phyloP scores from a whole-genome alignment of 1,140 invertebrate genomes.

The Diorhabda carinulata region DNA sequence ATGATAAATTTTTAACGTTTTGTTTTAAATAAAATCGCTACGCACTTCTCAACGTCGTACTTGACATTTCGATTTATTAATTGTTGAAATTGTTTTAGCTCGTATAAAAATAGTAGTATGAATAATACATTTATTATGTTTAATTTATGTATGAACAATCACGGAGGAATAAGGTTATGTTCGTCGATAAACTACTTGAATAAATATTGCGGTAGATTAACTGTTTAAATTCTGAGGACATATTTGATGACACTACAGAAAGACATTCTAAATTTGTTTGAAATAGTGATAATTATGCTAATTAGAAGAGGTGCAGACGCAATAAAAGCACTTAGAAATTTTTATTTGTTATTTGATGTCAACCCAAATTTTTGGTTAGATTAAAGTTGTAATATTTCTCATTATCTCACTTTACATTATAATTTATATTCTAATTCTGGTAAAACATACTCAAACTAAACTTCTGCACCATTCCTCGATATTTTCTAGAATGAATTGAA shows the following conservation, averaged over 20 bases:
- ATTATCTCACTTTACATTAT: no score
- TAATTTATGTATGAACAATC: constrained; percentile 3
- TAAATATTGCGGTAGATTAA: neutral
- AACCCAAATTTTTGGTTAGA: no score
- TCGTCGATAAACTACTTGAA: neutral
- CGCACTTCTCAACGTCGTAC: neutral
- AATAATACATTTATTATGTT: neutral
- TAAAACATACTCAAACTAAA: no score
- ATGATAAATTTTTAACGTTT: no score
- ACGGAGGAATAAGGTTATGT: constrained; percentile 2
- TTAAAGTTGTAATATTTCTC: no score
- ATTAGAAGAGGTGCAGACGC: no score
- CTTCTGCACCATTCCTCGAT: no score
- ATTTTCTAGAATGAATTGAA: no score
- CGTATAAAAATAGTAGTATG: neutral
- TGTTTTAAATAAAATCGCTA: neutral
- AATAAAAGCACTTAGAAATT: no score
- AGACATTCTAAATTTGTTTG: neutral
- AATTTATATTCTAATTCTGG: no score
- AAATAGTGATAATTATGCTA: neutral
- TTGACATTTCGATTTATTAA: neutral
- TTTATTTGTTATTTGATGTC: no score
- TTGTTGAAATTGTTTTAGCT: neutral
- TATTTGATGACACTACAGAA: neutral
- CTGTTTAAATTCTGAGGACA: neutral